Base-by-base conservation (phyloP, 2,113 vertebrate genomes). In the Chaenocephalus aceratus region DNA sequence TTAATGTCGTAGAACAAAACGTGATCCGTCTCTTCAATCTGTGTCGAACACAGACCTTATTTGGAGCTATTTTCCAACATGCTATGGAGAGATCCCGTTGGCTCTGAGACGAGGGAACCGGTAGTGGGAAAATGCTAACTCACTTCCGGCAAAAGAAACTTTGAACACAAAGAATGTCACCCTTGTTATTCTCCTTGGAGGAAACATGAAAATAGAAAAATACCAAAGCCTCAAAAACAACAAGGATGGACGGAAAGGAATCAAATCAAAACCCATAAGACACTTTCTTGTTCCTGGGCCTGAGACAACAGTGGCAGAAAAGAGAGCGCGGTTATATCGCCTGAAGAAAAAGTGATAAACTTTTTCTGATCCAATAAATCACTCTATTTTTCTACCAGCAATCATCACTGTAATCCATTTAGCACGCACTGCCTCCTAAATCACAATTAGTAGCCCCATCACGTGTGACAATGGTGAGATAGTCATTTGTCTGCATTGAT, bases 291-390 rank as follows among this genome's bases (percentile, higher is more conserved):
- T 76, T 61, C 46, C 59, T 51, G 8, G 57, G 63, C 62, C 16
- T 23, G n/a, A 76, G 67, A 60, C 54, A 11, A 6, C 34, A 13
- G 58, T 49, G 61, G 21, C 56, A 71, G 59, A n/a, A 34, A 4
- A 44, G 57, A 49, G 21, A 61, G 52, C 46, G 36, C 69, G 21
- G 60, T 71, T 64, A 49, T 60, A 45, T 60, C 36, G 54, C 76
- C 51, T 71, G 82, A 71, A 36, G 64, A 67, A 2, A 58, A 73
- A 80, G 64, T 60, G 63, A 66, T 52, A 61, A 61, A 79, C 10
- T 62, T 70, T 16, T 64, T 79, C 53, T 53, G 12, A 69, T 83
- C 64, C 53, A 77, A 83, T 87, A 76, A 88, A 87, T 87, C 76
- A 80, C 18, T 21, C 52, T 53, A 56, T 46, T 83, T 63, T 68